A percentile compares a stretch with the other conserved stretches of the same genome.
Conservation (phyloP, 2,797 vertebrate genomes). For the Knipowitschia caucasica region DNA sequence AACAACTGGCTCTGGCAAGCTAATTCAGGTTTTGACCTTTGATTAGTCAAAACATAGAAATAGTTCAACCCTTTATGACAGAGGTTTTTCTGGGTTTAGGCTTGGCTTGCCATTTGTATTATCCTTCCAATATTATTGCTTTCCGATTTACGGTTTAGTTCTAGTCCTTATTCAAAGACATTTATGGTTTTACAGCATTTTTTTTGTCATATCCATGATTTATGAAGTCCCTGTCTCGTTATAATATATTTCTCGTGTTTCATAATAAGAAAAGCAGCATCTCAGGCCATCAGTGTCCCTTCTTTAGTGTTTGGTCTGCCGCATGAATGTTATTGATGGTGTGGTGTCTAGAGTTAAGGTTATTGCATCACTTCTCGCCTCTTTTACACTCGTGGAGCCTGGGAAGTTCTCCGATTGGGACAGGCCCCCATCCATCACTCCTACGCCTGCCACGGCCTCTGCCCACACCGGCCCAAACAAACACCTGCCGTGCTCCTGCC, state of each 20-base stretch:
- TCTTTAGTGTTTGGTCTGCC: constrained; percentile 24
- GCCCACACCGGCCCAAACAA: constrained; percentile 10
- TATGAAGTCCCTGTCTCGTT: constrained; percentile 10
- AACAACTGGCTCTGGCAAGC: no score
- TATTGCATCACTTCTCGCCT: constrained; percentile 68
- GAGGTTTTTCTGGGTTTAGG: no score
- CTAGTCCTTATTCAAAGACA: background rate
- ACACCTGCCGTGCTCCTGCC: constrained; percentile 24
- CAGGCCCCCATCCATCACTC: constrained; percentile 68
- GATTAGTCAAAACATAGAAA: no score
- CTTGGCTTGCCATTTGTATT: background rate
- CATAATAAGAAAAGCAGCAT: background rate
- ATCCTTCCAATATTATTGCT: background rate
- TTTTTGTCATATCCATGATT: constrained; percentile 18
- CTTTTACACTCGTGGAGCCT: constrained; percentile 62
- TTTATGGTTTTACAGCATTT: background rate
- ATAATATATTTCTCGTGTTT: constrained; percentile 3
- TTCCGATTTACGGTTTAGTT: background rate
- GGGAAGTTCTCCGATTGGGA: constrained; percentile 59
- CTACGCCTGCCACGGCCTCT: constrained; percentile 34
- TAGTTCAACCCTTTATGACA: no score
- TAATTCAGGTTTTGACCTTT: no score
- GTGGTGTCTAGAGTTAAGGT: constrained; percentile 65
- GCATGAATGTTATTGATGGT: constrained; percentile 68
- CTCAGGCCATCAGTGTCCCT: constrained; percentile 7